Evolutionary conservation across 2,888 invertebrate genomes (phyloP), one percentile per base, ranked within the genome.

Genomic region (Parnassius glacialis): DNA sequence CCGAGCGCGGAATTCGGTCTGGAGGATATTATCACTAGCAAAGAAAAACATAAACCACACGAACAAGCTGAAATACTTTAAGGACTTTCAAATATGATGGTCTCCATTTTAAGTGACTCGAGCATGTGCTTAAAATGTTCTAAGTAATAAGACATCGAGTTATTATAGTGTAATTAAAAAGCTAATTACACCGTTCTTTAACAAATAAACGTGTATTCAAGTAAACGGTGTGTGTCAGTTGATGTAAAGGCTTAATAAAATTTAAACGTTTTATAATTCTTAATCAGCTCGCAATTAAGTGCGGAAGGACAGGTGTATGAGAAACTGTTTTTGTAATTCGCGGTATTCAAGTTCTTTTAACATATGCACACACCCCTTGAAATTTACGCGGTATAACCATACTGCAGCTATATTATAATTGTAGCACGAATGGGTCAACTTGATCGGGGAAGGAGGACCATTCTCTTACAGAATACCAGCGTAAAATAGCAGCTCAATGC

Each of bases 181-280:
- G 12, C 10, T 52, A 58, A 52, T 52, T 45, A 51, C 20, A 25
- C 20, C 50, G 45, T 3, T 45, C 12, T 12, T 12, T 7, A n/a
- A n/a, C 7, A 11, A 11, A 13, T 54, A 20, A 11, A 25, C 1
- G 43, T 10, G 51, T 13, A 47, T 47, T 13, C 9, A 47, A 47
- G 25, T 54, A 41, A 59, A 54, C 12, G 52, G 20, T 12, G 44
- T 45, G 13, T 45, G 48, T 53, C 43, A 25, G 48, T 34, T 20
- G 47, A 47, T 47, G 34, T 52, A 25, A 55, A 55, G 42, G 42
- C 9, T 59, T 59, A 53, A 54, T 50, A 43, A 50, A 48, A 53
- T 20, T 53, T 20, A 50, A 59, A 54, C 10, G 48, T 11, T 50
- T 54, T 47, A 20, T 41, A 42, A 59, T 59, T 54, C 25, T 10